Conservation (phyloP, 2,888 invertebrate genomes). For the Apoderus coryli region DNA sequence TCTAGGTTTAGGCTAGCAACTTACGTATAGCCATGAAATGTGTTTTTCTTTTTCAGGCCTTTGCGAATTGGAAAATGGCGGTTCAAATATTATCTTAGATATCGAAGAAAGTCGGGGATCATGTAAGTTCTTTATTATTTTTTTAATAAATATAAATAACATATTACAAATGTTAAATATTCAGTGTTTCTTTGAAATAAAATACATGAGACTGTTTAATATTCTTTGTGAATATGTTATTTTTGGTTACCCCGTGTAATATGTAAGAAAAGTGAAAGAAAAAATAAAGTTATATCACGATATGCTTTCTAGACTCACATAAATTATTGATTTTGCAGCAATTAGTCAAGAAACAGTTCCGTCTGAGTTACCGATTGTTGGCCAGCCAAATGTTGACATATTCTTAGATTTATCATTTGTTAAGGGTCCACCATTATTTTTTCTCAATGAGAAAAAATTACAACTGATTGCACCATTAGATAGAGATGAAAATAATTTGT, state of each 20-base stretch:
- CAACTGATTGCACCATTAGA: constrained; percentile 69
- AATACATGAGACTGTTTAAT: no score
- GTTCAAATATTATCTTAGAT: constrained; percentile 79
- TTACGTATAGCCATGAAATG: no score
- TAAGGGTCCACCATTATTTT: constrained; percentile 63
- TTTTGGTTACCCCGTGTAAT: no score
- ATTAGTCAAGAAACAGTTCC: constrained; percentile 73
- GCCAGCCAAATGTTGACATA: constrained; percentile 67
- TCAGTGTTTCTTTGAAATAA: no score
- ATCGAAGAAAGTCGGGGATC: constrained; percentile 77
- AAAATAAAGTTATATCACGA: background rate
- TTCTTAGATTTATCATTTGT: constrained; percentile 66
- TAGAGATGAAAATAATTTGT: constrained; percentile 71
- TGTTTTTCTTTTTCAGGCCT: constrained; percentile 35
- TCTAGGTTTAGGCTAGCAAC: no score
- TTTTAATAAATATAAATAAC: no score
- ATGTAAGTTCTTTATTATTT: no score
- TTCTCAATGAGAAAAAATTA: constrained; percentile 67
- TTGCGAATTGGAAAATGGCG: constrained; percentile 78
- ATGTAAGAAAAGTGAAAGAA: background rate
- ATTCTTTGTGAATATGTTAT: no score
- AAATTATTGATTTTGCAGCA: constrained; percentile 22
- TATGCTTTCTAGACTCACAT: background rate
- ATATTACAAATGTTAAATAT: no score
- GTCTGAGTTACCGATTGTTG: constrained; percentile 65